Evolutionary conservation across 2,797 vertebrate species (phyloP), one percentile per base, ranked within the genome.

Genomic region (Lutjanus campechanus): DNA sequence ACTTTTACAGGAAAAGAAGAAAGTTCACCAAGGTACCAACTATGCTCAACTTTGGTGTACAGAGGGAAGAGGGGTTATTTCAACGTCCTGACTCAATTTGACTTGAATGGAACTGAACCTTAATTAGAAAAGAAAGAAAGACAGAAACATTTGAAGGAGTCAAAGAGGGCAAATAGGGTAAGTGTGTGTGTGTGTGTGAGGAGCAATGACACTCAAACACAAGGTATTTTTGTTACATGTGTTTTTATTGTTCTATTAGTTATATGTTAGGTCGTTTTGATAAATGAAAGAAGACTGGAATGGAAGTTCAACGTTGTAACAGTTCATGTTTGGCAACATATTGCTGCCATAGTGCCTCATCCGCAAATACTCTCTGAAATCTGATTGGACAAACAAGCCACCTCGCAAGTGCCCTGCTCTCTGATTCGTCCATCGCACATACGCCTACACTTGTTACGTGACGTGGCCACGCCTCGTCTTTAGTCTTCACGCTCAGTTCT

Each of bases 371-470:
- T 11, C 16, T 29, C 55, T 69, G 19, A 36, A 25, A 13, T 69
- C 1, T 86, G 78, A 93, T 92, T 93, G 90, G 89, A 60, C 51
- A 9, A 70, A 77, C 1, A 8, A 69, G 50, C 67, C 84, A 80
- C 62, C n/a, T 63, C 67, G 22, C 51, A 50, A 5, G 0, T 5
- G 11, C 8, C 2, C 40, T 56, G 1, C 1, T 1, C 47, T 75
- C 25, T 92, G 79, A 95, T 95, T 96, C 94, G 95, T 15, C 59
- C 11, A 0, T 5, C 40, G 0, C 2, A 10, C 15, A 29, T n/a
- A 93, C 92, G 70, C 94, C 93, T 59, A 69, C 60, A 8, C 12
- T 1, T 43, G 16, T 44, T 41, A 76, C 62, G 29, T 82, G 51
- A 83, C 56, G 59, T 50, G 47, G 19, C 25, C 47, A 49, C 72